Conservation (phyloP, 2,797 vertebrate species). For the Leptoclinus maculatus region DNA sequence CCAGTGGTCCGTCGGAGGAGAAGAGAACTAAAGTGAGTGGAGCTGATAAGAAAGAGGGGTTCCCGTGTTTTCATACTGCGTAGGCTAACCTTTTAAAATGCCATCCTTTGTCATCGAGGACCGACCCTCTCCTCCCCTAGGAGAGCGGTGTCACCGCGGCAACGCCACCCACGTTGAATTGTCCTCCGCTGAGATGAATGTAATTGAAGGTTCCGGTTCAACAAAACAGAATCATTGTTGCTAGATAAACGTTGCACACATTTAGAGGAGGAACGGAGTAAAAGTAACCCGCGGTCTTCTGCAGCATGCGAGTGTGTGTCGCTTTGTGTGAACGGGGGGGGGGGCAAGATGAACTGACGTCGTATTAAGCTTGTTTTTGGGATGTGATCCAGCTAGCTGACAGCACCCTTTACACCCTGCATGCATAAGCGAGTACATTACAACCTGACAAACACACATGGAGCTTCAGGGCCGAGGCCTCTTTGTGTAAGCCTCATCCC, state of each 20-base stretch:
- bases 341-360: constrained; percentile 32
- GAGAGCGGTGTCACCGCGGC: constrained; percentile 35
- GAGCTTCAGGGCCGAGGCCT: constrained; percentile 33
- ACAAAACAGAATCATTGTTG: not conserved
- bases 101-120: constrained; percentile 61
- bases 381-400: constrained; percentile 53
- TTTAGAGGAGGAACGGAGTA: not conserved
- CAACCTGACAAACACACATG: constrained; percentile 59
- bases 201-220: constrained; percentile 9
- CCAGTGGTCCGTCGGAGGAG: constrained; percentile 14
- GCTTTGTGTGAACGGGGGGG: constrained; percentile 22
- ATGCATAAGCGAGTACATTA: constrained; percentile 27
- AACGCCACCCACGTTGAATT: constrained; percentile 32
- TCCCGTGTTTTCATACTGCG: constrained; percentile 43
- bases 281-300: constrained; percentile 28
- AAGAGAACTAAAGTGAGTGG: constrained; percentile 28
- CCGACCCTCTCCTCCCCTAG: constrained; percentile 40
- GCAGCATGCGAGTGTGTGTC: not conserved
- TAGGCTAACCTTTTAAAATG: constrained; percentile 77
- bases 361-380: constrained; percentile 49
- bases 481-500: constrained; percentile 49
- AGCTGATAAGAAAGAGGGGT: constrained; percentile 45
- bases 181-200: not conserved
- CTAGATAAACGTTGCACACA: not conserved
- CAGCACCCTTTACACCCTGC: constrained; percentile 36